A percentile compares a stretch with the other conserved stretches of the same genome.
Conservation (phyloP, 2,888 invertebrate species). For the Unio delphinus region DNA sequence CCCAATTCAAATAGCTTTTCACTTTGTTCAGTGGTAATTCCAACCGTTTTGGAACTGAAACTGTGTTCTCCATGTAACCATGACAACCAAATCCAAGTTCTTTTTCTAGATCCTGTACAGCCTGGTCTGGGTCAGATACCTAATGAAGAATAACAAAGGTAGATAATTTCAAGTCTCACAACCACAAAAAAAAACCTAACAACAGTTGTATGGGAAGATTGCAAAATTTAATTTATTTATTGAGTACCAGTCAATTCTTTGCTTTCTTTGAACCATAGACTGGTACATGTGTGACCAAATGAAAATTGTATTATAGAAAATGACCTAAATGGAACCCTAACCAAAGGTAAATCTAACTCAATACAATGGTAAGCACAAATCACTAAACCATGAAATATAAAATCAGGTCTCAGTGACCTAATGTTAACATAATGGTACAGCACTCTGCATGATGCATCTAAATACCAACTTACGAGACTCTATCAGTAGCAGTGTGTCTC, state of each 20-base stretch:
- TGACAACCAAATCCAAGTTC: slow-evolving; percentile 52
- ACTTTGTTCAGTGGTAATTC: slow-evolving; percentile 54
- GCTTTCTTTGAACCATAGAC: neutral
- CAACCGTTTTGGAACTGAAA: slow-evolving; percentile 58
- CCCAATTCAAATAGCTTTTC: slow-evolving; percentile 52
- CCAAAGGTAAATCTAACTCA: no score
- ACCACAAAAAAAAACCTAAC: neutral
- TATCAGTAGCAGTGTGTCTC: no score
- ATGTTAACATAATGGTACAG: no score
- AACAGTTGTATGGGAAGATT: no score
- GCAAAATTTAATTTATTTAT: neutral
- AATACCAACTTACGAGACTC: no score
- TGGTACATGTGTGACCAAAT: no score
- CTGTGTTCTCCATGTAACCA: slow-evolving; percentile 58
- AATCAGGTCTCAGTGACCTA: no score
- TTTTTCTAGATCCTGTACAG: slow-evolving; percentile 55
- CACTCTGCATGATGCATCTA: no score
- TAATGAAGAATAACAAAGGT: slow-evolving; percentile 12
- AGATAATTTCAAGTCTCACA: neutral
- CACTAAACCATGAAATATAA: no score
- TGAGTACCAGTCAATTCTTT: neutral
- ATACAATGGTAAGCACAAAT: no score
- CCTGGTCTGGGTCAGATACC: slow-evolving; percentile 55
- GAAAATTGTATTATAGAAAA: no score
- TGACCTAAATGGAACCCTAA: no score